Evolutionary conservation across 2,888 invertebrate species (phyloP).

Genomic region (Parasteatoda lunata): DNA sequence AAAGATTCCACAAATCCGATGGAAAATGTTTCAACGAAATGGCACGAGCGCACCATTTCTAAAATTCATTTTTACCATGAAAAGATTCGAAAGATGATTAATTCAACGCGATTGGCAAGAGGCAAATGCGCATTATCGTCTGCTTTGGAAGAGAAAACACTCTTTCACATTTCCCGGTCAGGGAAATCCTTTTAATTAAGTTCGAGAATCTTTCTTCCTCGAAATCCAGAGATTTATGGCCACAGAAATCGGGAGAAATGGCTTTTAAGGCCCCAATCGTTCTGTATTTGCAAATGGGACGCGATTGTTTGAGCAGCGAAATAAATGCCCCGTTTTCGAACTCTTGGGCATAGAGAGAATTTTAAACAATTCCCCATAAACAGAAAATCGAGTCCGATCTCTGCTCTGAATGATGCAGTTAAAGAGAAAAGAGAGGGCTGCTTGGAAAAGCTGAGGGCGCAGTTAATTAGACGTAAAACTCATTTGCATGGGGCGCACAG

Average conservation of each 20-base stretch:
- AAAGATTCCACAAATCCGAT: slow-evolving; percentile 1
- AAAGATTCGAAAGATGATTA: slow-evolving; percentile 29
- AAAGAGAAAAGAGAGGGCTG: slow-evolving; percentile 17
- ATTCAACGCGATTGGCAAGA: slow-evolving; percentile 12
- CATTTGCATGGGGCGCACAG: slow-evolving; percentile 53
- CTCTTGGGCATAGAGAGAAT: slow-evolving; percentile 34
- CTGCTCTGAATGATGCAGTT: slow-evolving; percentile 51
- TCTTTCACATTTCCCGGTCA: neutral
- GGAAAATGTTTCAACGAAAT: neutral
- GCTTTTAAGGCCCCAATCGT: slow-evolving; percentile 54
- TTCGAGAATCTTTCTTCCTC: slow-evolving; percentile 51
- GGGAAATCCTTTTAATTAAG: slow-evolving; percentile 61
- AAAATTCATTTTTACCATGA: slow-evolving; percentile 14
- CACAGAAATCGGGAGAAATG: slow-evolving; percentile 37
- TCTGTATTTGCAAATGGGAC: slow-evolving; percentile 62
- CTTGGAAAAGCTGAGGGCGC: slow-evolving; percentile 40
- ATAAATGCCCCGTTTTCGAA: slow-evolving; percentile 36
- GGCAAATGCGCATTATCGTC: slow-evolving; percentile 14
- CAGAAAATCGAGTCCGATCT: slow-evolving; percentile 59
- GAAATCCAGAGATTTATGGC: slow-evolving; percentile 33
- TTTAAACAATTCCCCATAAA: slow-evolving; percentile 66
- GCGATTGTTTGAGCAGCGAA: slow-evolving; percentile 64
- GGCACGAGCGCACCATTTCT: slow-evolving; percentile 18
- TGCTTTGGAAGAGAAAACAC: slow-evolving; percentile 4
- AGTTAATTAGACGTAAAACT: slow-evolving; percentile 67